Evolutionary conservation across 1,140 invertebrate species (phyloP).

Genomic region (Tetramorium simillimum): DNA sequence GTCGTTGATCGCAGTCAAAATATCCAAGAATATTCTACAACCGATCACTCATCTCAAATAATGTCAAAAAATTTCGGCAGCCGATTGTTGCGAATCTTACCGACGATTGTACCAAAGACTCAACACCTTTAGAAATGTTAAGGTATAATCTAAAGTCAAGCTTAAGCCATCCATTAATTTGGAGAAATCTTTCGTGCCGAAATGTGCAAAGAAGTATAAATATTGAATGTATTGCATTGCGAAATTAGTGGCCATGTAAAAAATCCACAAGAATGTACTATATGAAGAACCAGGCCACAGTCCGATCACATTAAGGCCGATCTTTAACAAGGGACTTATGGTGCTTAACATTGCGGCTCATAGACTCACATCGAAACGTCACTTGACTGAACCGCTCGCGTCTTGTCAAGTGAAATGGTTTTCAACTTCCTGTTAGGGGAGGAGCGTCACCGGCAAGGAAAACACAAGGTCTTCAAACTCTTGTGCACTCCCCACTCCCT

Average conservation of each 20-base stretch:
- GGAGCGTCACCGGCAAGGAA: background rate
- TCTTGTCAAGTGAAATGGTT: background rate
- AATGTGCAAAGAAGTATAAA: slow-evolving; percentile 1
- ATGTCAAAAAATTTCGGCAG: background rate
- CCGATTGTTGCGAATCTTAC: slow-evolving; percentile 10
- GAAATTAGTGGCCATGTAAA: slow-evolving; percentile 8
- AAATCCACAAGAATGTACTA: background rate
- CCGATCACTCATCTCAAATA: background rate
- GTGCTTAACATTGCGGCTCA: background rate
- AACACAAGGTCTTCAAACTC: background rate
- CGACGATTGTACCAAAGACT: slow-evolving; percentile 31
- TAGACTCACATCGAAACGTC: background rate
- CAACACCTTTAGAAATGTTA: slow-evolving; percentile 22
- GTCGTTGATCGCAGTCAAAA: slow-evolving; percentile 34
- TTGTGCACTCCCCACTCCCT: background rate
- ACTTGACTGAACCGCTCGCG: background rate
- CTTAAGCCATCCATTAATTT: slow-evolving; percentile 19
- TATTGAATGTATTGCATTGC: slow-evolving; percentile 6
- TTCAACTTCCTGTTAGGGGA: background rate
- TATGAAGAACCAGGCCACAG: background rate
- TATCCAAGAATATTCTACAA: slow-evolving; percentile 45
- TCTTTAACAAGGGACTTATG: background rate
- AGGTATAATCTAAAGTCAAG: slow-evolving; percentile 41
- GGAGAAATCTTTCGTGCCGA: background rate
- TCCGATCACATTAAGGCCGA: slow-evolving; percentile 11